These are phyloP conservation scores for Dilophus febrilis DNA, from an alignment of 2,888 invertebrate genomes.

Conservation along the genomic window DNA sequence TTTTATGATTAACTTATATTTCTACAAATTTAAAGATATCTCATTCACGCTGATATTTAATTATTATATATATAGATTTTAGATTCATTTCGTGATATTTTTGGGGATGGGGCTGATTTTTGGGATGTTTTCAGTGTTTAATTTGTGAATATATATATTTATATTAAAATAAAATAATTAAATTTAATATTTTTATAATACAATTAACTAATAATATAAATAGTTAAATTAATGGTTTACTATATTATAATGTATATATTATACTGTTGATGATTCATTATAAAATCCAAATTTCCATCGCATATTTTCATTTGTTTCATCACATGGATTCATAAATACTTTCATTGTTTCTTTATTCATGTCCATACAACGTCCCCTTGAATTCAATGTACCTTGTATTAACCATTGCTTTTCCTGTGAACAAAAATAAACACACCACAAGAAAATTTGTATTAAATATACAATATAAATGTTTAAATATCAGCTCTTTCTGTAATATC, in stretches of 20 bases:
- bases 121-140: too few relatives aligned
- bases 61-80: too few relatives aligned
- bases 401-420: neutral
- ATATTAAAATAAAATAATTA: neutral
- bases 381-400: slow-evolving; percentile 37
- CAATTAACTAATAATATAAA: too few relatives aligned
- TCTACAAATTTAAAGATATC: too few relatives aligned
- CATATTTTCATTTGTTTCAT: slow-evolving; percentile 23
- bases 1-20: neutral
- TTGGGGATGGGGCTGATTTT: too few relatives aligned
- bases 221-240: too few relatives aligned
- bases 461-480: too few relatives aligned
- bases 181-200: slow-evolving; percentile 1
- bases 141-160: too few relatives aligned
- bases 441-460: neutral
- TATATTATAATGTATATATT: too few relatives aligned
- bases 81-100: too few relatives aligned
- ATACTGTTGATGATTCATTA: slow-evolving; percentile 20
- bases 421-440: neutral
- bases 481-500: too few relatives aligned
- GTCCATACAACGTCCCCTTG: slow-evolving; percentile 61
- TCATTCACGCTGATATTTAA: too few relatives aligned
- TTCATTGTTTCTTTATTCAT: slow-evolving; percentile 43
- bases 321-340: slow-evolving; percentile 54
- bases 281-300: slow-evolving; percentile 24